phyloP scores from a whole-genome alignment of 2,797 vertebrate species.

The Triplophysa bombifrons region DNA sequence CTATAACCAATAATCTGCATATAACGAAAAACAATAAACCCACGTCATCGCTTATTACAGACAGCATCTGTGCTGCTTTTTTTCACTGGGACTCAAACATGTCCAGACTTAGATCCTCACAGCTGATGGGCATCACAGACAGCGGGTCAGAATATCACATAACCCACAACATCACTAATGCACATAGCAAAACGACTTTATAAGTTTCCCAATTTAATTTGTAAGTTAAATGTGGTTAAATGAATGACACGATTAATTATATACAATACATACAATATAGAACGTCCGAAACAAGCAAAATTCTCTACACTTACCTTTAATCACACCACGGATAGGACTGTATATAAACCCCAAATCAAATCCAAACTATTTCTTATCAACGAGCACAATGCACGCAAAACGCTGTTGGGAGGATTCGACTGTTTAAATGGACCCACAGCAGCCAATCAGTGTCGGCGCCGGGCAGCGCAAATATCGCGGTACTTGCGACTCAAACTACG shows the following conservation, averaged over 20 bases:
- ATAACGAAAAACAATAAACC: too few species aligned
- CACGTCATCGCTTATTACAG: not conserved
- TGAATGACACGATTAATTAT: too few species aligned
- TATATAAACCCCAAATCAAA: not conserved
- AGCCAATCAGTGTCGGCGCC: slow-evolving; percentile 44
- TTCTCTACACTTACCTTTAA: not conserved
- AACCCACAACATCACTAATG: not conserved
- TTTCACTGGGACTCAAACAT: slow-evolving; percentile 24
- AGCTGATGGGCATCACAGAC: slow-evolving; percentile 4
- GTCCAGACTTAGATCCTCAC: slow-evolving; percentile 42
- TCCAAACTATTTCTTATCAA: too few species aligned
- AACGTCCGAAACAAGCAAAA: not conserved
- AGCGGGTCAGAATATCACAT: not conserved
- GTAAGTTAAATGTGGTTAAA: not conserved
- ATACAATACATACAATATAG: too few species aligned
- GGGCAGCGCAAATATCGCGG: slow-evolving; percentile 30
- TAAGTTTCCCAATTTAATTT: not conserved
- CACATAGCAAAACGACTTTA: not conserved
- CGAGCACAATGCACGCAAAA: not conserved
- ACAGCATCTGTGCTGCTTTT: not conserved
- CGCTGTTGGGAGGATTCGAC: slow-evolving; percentile 7
- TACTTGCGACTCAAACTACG: not conserved
- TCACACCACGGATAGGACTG: not conserved
- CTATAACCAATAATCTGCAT: too few species aligned
- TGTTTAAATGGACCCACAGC: slow-evolving; percentile 47